phyloP scores from a whole-genome alignment of 2,888 invertebrate genomes.

The Tinea trinotella region DNA sequence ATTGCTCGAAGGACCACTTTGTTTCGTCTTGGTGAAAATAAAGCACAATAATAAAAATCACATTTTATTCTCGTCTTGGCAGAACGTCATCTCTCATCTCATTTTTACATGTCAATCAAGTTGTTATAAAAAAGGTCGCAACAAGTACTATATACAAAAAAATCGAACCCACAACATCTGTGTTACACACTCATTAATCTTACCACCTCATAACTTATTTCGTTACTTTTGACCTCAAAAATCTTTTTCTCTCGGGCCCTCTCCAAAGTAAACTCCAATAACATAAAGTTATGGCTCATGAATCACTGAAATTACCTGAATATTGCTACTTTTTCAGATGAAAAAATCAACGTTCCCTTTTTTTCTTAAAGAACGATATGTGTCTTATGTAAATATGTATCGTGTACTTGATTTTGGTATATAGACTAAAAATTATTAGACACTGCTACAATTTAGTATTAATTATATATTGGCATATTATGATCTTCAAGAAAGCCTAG shows the following conservation, averaged over 20 bases:
- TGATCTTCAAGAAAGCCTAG: too few relatives aligned
- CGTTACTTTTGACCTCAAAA: slow-evolving; percentile 13
- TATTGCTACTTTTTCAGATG: slow-evolving; percentile 18
- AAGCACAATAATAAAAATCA: too few relatives aligned
- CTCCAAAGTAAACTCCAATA: slow-evolving; percentile 18
- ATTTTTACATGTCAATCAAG: too few relatives aligned
- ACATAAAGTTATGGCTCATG: slow-evolving; percentile 16
- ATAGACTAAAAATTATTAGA: too few relatives aligned
- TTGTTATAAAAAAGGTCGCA: too few relatives aligned
- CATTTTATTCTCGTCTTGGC: too few relatives aligned
- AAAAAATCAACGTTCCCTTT: background rate
- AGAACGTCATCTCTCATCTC: too few relatives aligned
- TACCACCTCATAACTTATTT: slow-evolving; percentile 11
- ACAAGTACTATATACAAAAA: background rate
- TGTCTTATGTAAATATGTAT: background rate
- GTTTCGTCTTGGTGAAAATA: too few relatives aligned
- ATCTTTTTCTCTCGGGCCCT: slow-evolving; percentile 7
- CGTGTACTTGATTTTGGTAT: background rate
- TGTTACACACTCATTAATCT: slow-evolving; percentile 1
- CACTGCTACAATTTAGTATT: too few relatives aligned
- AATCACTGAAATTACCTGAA: slow-evolving; percentile 15
- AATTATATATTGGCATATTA: too few relatives aligned
- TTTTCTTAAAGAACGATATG: background rate
- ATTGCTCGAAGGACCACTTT: too few relatives aligned
- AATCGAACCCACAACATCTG: slow-evolving; percentile 3